Evolutionary conservation across 2,113 vertebrate species (phyloP).

Genomic region (Saguinus imperator): DNA sequence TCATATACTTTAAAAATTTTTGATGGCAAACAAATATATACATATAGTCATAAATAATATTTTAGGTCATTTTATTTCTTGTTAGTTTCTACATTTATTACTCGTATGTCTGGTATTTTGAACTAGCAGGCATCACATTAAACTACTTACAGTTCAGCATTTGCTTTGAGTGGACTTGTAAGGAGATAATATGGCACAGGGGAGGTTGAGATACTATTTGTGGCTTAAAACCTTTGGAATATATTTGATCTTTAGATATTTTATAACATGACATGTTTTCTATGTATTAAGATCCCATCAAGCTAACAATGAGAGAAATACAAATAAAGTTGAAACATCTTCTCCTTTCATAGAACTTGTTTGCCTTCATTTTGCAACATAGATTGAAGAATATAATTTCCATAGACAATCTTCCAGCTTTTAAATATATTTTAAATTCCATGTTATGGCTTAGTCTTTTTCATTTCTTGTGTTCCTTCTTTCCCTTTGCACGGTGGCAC

Average conservation of each 20-base stretch:
- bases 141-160: background rate
- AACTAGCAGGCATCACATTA: background rate
- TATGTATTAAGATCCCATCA: background rate
- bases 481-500: background rate
- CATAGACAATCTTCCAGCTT: background rate
- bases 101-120: background rate
- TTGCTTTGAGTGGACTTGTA: background rate
- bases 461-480: background rate
- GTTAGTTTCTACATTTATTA: background rate
- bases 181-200: background rate
- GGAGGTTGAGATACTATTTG: background rate
- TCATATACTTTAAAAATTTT: background rate
- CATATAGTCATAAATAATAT: background rate
- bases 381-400: background rate
- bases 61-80: conserved; percentile 32
- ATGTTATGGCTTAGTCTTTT: background rate
- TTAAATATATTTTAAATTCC: background rate
- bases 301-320: background rate
- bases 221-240: conserved; percentile 3
- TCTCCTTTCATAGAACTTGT: conserved; percentile 31
- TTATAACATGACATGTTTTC: background rate
- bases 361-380: background rate
- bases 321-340: background rate
- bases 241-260: background rate
- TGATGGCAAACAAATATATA: background rate